Base-by-base conservation (phyloP, 2,888 invertebrate genomes). In the Apamea monoglypha region DNA sequence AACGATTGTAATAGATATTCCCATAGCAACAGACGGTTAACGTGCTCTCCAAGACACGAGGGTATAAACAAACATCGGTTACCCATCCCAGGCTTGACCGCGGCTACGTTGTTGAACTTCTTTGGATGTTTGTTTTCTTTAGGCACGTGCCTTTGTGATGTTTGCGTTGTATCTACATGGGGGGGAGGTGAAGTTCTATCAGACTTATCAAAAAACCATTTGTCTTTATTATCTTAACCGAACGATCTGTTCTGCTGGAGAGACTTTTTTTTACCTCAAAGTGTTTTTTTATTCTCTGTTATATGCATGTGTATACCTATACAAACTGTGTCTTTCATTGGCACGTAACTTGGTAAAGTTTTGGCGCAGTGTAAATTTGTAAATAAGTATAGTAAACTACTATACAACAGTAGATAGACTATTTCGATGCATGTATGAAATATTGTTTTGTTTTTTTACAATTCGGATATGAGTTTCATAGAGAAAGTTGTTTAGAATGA, bases 71-170 rank as follows among this genome's bases (percentile, higher is more conserved):
- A 83, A 85, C 53, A 83, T 18, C 36, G 61, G 36, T 21, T 81
- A 59, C 75, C 85, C 80, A 85, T 85, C 83, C 53, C 21, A 56
- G 47, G 73, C 69, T 73, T 85, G 69, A 76, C 83, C 83, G 69
- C 40, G 69, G 64, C 61, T 36, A 18, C 47, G 50, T 59, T 81
- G 73, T 85, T 81, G 73, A 82, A 81, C 64, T 84, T 70, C 72
- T 66, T 63, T n/a, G 12, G n/a, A 77, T 59, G 56, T 76, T 69
- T 79, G 72, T 71, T 18, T 67, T 32, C 67, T 72, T 72, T 68
- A 56, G 75, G 14, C 83, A 72, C 74, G 81, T 71, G 69, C 40
- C n/a, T 63, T 16, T 18, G 18, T 85, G 3, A 53, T 70, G 70
- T 83, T 59, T 70, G 69, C 7, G 29, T n/a, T 72, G 8, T 56